A percentile compares a stretch with the other conserved stretches of the same genome.
phyloP scores from a whole-genome alignment of 2,797 vertebrate species.

The Cygnus olor region DNA sequence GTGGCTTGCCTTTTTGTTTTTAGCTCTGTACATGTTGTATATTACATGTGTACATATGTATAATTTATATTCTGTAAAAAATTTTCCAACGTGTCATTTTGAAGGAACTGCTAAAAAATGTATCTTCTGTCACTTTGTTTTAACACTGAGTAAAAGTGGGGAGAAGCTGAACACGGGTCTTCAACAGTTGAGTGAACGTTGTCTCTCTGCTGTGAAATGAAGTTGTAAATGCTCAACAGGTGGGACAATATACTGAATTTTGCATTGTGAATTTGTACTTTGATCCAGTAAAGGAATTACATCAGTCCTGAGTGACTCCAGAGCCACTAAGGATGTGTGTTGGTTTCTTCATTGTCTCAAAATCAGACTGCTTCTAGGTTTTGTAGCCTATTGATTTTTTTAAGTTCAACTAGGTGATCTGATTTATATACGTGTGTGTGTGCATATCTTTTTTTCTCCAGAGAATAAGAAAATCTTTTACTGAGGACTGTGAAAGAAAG shows the following conservation, averaged over 20 bases:
- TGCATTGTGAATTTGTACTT: background rate
- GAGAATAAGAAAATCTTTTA: background rate
- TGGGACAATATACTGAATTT: background rate
- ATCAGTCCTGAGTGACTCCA: background rate
- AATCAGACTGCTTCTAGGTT: background rate
- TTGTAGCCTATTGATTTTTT: background rate
- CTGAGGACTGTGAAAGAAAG: background rate
- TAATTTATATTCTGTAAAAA: constrained; percentile 40
- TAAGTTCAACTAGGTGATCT: background rate
- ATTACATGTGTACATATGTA: background rate
- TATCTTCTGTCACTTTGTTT: background rate
- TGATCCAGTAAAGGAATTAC: background rate
- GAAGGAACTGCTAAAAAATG: background rate
- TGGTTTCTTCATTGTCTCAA: background rate
- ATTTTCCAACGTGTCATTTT: background rate
- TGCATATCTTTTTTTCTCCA: background rate
- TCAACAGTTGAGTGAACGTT: background rate
- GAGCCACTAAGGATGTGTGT: background rate
- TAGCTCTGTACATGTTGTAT: background rate
- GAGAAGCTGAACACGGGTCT: background rate
- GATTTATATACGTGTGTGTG: background rate
- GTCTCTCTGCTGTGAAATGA: background rate
- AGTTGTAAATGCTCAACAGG: background rate
- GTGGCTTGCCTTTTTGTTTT: background rate
- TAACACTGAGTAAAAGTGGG: background rate